phyloP scores from a whole-genome alignment of 2,888 invertebrate genomes.

The Lordiphosa andalusiaca region DNA sequence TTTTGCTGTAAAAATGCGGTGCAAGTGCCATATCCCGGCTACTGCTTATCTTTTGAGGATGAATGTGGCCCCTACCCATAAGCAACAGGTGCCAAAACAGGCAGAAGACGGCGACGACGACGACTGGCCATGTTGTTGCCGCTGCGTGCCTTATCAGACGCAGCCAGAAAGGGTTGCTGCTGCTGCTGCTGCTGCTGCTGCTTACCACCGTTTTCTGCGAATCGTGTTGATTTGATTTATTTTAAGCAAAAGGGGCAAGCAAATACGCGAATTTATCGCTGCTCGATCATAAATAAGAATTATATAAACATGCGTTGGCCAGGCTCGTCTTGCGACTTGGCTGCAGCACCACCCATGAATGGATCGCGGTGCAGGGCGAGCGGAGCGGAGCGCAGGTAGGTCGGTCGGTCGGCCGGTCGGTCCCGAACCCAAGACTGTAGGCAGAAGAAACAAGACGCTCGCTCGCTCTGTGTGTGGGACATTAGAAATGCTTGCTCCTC shows the following conservation, averaged over 20 bases:
- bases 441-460: slow-evolving; percentile 27
- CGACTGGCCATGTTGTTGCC: slow-evolving; percentile 2
- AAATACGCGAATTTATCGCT: slow-evolving; percentile 57
- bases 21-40: slow-evolving; percentile 9
- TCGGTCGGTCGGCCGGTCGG: too few relatives aligned
- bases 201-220: slow-evolving; percentile 56
- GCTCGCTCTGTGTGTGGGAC: slow-evolving; percentile 66
- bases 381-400: neutral
- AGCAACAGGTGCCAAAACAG: slow-evolving; percentile 10
- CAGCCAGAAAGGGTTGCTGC: neutral
- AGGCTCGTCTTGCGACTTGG: neutral
- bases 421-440: slow-evolving; percentile 14
- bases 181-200: neutral
- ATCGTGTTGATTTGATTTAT: slow-evolving; percentile 77
- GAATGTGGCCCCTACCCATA: neutral
- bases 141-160: slow-evolving; percentile 1
- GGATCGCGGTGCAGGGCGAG: slow-evolving; percentile 4
- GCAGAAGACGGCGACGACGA: neutral
- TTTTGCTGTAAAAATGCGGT: too few relatives aligned
- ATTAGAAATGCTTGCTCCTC: slow-evolving; percentile 49
- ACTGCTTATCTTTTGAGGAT: slow-evolving; percentile 7
- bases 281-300: slow-evolving; percentile 74
- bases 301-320: slow-evolving; percentile 65
- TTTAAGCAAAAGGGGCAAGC: slow-evolving; percentile 23
- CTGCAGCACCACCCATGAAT: slow-evolving; percentile 40